phyloP scores from a whole-genome alignment of 1,140 invertebrate species.

The Drosophila orena region DNA sequence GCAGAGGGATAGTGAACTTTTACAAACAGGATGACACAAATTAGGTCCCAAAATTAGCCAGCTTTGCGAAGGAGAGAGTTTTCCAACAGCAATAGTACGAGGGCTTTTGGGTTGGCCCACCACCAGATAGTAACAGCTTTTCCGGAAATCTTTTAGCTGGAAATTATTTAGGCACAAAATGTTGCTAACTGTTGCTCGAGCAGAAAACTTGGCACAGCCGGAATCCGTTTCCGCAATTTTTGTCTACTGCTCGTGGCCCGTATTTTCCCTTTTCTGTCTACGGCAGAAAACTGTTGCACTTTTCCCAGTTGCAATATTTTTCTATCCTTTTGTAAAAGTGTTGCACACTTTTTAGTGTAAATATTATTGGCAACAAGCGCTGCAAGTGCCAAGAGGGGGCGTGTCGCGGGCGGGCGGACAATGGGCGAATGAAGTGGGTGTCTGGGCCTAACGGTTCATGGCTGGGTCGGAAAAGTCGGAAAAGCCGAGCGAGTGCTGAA shows the following conservation, averaged over 20 bases:
- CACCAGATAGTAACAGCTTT: slow-evolving; percentile 44
- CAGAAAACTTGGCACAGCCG: slow-evolving; percentile 67
- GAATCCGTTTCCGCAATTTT: slow-evolving; percentile 43
- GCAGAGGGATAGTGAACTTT: slow-evolving; percentile 47
- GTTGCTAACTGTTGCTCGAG: slow-evolving; percentile 68
- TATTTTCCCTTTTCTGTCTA: slow-evolving; percentile 3
- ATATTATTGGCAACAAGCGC: slow-evolving; percentile 75
- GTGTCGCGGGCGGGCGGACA: slow-evolving; percentile 49
- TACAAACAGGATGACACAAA: slow-evolving; percentile 76
- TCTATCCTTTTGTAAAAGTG: slow-evolving; percentile 21
- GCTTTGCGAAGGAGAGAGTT: slow-evolving; percentile 57
- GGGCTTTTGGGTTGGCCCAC: not conserved
- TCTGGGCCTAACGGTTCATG: slow-evolving; percentile 68
- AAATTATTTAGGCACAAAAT: slow-evolving; percentile 76
- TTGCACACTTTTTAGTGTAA: slow-evolving; percentile 70
- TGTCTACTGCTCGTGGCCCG: slow-evolving; percentile 14
- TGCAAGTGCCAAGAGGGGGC: slow-evolving; percentile 20
- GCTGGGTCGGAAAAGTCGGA: slow-evolving; percentile 16
- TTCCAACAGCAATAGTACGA: slow-evolving; percentile 27
- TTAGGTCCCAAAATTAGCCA: slow-evolving; percentile 72
- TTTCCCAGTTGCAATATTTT: slow-evolving; percentile 26
- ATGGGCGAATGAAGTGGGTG: slow-evolving; percentile 69
- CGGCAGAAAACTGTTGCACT: slow-evolving; percentile 66
- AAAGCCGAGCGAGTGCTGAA: slow-evolving; percentile 44
- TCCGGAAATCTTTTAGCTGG: slow-evolving; percentile 75